Base-by-base conservation (phyloP, 2,797 vertebrate genomes). In the Phoeniculus purpureus region DNA sequence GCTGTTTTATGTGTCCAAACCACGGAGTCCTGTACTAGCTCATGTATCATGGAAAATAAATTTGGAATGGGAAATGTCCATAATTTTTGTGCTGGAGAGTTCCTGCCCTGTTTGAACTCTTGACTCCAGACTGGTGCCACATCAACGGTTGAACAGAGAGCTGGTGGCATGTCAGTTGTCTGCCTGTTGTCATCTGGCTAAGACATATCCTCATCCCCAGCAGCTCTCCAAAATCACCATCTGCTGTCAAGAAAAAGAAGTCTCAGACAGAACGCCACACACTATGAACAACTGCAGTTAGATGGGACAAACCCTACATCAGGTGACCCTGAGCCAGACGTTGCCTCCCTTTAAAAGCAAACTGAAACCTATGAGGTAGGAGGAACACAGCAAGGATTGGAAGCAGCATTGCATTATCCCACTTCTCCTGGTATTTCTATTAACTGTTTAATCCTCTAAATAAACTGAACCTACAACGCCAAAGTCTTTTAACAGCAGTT, bases 51-150 rank as follows among this genome's bases (percentile, higher is more conserved):
- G 20, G 22, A 64, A 80, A 71, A 55, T 31, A 31, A 55, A 64
- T 55, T 9, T 6, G 17, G 23, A 61, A 77, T 26, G 22, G 14
- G 15, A 68, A 64, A 60, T 9, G 5, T 0, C 0, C 5, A 25
- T 27, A 12, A 6, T 37, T 81, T 58, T 74, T 32, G 22, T 1
- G 2, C 14, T n/a, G 47, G 29, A 68, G 8, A 56, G 6, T 10
- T 23, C 50, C n/a, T 31, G 13, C 55, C 47, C 43, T 27, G 12
- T 51, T 29, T 72, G 15, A 25, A 20, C 34, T 75, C 51, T 6
- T 31, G 26, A 18, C 7, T 64, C 43, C 48, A 56, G 5, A 10
- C 19, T 32, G 31, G 21, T 62, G 10, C 27, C 48, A 56, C 54
- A 32, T 9, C 43, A 66, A 5, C 34, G 3, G 4, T 40, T 37